Percentiles rank a stretch among this genome's conserved stretches.
Conservation (phyloP, 2,888 invertebrate species). For the Tenthredo distinguenda region DNA sequence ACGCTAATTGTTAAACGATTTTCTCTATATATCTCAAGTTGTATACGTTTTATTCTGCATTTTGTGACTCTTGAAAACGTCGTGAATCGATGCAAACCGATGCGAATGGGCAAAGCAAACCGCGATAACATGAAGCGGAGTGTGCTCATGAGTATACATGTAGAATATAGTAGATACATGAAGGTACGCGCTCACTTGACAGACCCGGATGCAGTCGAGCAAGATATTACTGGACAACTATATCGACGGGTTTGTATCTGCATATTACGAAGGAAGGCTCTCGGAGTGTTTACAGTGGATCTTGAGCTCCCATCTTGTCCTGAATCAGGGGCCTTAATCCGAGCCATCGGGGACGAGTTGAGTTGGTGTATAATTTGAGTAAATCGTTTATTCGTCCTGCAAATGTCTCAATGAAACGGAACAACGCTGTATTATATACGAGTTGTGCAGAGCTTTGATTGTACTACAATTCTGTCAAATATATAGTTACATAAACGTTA, state of each 20-base stretch:
- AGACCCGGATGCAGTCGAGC: conserved; percentile 46
- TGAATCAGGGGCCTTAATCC: conserved; percentile 23
- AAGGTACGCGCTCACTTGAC: conserved; percentile 33
- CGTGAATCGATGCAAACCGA: conserved; percentile 19
- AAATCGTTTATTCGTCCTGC: conserved; percentile 33
- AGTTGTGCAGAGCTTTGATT: not conserved
- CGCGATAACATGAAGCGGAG: conserved; percentile 22
- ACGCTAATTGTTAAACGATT: not conserved
- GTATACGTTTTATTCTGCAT: not conserved
- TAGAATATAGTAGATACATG: conserved; percentile 5
- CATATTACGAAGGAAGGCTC: conserved; percentile 33
- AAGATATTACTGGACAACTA: conserved; percentile 47
- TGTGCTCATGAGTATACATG: conserved; percentile 1
- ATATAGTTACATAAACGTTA: not conserved
- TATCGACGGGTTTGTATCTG: conserved; percentile 41
- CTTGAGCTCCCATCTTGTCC: conserved; percentile 36
- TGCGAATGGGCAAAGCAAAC: conserved; percentile 13
- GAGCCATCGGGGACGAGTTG: not conserved
- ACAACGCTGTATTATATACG: not conserved
- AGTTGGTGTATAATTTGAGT: conserved; percentile 38
- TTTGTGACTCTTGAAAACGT: not conserved
- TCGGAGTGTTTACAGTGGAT: conserved; percentile 30
- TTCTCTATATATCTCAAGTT: not conserved
- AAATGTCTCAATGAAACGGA: conserved; percentile 37
- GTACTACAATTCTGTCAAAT: not conserved